Evolutionary conservation across 2,888 invertebrate species (phyloP).

Genomic region (Heliconius aoede): DNA sequence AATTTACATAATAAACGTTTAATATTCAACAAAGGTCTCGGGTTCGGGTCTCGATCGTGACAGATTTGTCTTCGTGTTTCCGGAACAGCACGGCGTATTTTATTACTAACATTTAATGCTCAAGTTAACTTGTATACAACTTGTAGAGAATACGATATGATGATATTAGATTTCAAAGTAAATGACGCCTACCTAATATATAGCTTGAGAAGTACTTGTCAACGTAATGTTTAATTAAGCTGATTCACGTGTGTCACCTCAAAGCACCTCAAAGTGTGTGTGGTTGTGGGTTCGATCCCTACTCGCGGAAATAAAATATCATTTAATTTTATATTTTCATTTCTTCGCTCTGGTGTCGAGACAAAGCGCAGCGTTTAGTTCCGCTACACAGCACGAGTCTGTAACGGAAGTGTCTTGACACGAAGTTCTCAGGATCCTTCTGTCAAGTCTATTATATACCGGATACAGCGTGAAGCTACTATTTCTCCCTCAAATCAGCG

Average conservation of each 20-base stretch:
- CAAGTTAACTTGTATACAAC: slow-evolving; percentile 17
- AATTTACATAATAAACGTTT: slow-evolving; percentile 12
- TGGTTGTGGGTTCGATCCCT: too few relatives aligned
- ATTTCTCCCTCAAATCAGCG: not conserved
- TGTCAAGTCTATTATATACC: too few relatives aligned
- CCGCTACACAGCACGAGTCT: too few relatives aligned
- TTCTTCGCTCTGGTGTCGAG: too few relatives aligned
- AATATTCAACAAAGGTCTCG: not conserved
- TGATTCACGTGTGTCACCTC: too few relatives aligned
- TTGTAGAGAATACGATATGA: not conserved
- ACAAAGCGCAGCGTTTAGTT: too few relatives aligned
- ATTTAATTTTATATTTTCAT: too few relatives aligned
- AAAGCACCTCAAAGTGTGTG: too few relatives aligned
- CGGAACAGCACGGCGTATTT: not conserved
- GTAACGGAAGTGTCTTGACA: too few relatives aligned
- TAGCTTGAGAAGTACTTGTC: slow-evolving; percentile 5
- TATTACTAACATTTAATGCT: slow-evolving; percentile 3
- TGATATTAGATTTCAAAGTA: not conserved
- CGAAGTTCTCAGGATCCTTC: too few relatives aligned
- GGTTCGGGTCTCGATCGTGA: slow-evolving; percentile 10
- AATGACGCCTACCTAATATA: not conserved
- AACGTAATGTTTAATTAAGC: not conserved
- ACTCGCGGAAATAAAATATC: too few relatives aligned
- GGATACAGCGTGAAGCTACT: too few relatives aligned
- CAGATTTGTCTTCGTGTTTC: slow-evolving; percentile 24